Base-by-base conservation (phyloP, 2,113 vertebrate genomes). In the Herpailurus yagouaroundi region DNA sequence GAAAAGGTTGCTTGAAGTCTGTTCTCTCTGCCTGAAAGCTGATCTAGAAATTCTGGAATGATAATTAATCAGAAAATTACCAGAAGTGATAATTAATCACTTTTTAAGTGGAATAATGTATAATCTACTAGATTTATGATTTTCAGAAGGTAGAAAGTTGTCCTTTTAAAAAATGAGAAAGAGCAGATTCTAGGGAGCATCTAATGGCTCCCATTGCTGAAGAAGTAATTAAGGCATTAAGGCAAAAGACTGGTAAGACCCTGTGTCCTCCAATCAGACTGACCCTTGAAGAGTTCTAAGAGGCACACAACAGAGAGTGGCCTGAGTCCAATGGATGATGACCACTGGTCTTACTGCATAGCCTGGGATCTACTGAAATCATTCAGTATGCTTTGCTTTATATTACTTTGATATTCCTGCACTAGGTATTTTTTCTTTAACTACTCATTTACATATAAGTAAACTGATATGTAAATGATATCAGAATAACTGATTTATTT, bases 81-180 rank as follows among this genome's bases (percentile, higher is more conserved):
- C 36, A 74, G 45, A 81, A 77, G 9, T 52, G 11, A 95, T 8
- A 88, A 73, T 5, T 18, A 89, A 66, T 5, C 83, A 11, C 57
- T 71, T 93, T 93, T 88, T 85, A 85, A 89, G 38, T 93, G 15
- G 33, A 94, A 73, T 41, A 31, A 31, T 89, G 85, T 89, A 6
- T 31, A 91, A 64, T 76, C 16, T 76, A 48, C 12, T 55, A 64
- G 41, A 79, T 69, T 74, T 81, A 38, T 92, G 29, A 73, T 90
- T 96, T 50, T 73, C 80, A 96, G 73, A 45, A 96, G 82, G 48
- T n/a, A 3, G 11, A 89, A 92, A 95, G 36, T 74, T 87, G 29
- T 0, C 15, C 9, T 79, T 97, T 92, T 31, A 74, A 96, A 91
- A 93, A 88, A 73, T 85, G 11, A 95, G 79, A 93, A 36, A 87